phyloP scores from a whole-genome alignment of 2,113 vertebrate genomes.

The Gnathonemus longibarbis region DNA sequence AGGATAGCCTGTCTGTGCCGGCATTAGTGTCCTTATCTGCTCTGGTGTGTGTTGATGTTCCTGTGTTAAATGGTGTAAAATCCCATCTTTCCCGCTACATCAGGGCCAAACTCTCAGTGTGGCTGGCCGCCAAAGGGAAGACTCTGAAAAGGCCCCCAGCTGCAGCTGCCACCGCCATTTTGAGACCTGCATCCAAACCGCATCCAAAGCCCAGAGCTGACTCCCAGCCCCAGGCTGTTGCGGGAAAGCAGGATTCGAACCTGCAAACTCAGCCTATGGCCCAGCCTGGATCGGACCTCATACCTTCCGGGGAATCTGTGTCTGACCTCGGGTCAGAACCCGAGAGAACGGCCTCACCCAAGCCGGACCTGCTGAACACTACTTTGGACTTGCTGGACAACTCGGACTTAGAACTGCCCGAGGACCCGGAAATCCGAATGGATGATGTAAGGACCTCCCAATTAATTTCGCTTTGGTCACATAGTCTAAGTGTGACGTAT shows the following conservation, averaged over 20 bases:
- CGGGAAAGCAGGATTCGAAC: neutral
- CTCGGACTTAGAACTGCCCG: conserved; percentile 39
- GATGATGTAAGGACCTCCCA: conserved; percentile 46
- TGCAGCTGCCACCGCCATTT: neutral
- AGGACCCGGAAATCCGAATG: conserved; percentile 41
- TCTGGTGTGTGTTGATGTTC: neutral
- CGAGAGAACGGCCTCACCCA: neutral
- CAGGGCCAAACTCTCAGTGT: conserved; percentile 70
- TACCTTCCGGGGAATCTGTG: neutral
- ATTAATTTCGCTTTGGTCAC: neutral
- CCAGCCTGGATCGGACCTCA: conserved; percentile 15
- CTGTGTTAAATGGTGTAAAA: neutral
- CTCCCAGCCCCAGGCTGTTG: neutral
- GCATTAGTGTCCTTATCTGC: neutral
- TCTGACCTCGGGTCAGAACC: conserved; percentile 17
- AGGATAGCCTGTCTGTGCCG: neutral
- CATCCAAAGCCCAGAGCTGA: conserved; percentile 9
- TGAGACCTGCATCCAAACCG: conserved; percentile 16
- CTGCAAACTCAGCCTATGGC: neutral
- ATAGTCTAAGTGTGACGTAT: neutral
- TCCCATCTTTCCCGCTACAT: neutral
- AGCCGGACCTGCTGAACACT: conserved; percentile 40
- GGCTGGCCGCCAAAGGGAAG: conserved; percentile 71
- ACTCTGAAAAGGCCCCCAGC: conserved; percentile 64
- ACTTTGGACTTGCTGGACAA: conserved; percentile 51